A percentile compares a stretch with the other conserved stretches of the same genome.
phyloP scores from a whole-genome alignment of 1,140 invertebrate genomes.

The Thaumatotibia leucotreta region DNA sequence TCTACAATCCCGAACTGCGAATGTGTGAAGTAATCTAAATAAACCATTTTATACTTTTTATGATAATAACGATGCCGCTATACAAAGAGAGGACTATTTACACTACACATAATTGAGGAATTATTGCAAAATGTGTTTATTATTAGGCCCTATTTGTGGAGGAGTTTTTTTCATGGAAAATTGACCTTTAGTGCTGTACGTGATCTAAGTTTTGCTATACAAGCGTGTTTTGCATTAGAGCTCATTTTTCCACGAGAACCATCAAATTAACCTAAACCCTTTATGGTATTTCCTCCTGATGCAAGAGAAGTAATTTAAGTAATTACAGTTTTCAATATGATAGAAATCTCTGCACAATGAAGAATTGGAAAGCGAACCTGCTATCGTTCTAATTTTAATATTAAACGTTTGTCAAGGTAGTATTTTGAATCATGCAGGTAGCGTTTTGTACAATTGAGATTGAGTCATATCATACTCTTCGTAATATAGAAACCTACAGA shows the following conservation, averaged over 20 bases:
- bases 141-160: background rate
- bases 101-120: background rate
- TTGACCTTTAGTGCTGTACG: background rate
- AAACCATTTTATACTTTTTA: background rate
- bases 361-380: background rate
- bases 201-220: too few species aligned
- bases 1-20: background rate
- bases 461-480: too few species aligned
- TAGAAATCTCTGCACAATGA: background rate
- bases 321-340: background rate
- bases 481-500: too few species aligned
- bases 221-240: background rate
- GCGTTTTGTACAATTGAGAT: background rate
- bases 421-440: background rate
- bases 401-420: background rate
- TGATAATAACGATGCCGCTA: background rate
- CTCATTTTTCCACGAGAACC: background rate
- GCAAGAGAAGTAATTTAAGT: background rate
- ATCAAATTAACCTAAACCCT: background rate
- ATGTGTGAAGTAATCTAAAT: constrained; percentile 5
- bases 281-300: background rate
- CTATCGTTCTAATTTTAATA: background rate
- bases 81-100: background rate
- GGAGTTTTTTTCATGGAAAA: background rate
- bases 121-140: constrained; percentile 7